Percentiles rank a stretch among this genome's conserved stretches.
These are phyloP conservation scores for Holothuria glaberrima DNA, from an alignment of 35 echinoderm and acorn worm genomes.

Conservation along the genomic window DNA sequence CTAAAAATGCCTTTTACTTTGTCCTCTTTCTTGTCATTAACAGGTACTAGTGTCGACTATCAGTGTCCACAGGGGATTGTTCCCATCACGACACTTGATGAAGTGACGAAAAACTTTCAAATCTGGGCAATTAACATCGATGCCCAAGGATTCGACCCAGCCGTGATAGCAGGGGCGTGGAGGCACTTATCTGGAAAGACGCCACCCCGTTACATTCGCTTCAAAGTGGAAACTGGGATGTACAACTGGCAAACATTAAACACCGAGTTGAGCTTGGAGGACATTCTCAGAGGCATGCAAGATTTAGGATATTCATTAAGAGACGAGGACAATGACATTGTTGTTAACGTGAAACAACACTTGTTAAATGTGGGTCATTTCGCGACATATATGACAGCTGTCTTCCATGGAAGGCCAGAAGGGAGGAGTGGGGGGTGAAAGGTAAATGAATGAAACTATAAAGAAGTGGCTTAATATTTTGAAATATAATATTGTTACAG, in stretches of 20 bases:
- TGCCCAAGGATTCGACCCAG: conserved; percentile 41
- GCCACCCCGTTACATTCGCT: conserved; percentile 1
- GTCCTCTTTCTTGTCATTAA: background rate
- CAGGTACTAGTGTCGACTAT: conserved; percentile 20
- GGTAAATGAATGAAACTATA: no score
- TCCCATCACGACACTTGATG: conserved; percentile 28
- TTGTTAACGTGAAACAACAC: background rate
- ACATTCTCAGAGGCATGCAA: conserved; percentile 33
- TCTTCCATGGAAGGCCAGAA: conserved; percentile 9
- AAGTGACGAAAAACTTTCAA: background rate
- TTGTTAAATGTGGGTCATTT: conserved; percentile 18
- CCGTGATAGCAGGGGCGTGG: conserved; percentile 25
- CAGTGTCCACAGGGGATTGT: conserved; percentile 23
- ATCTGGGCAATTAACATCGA: conserved; percentile 44
- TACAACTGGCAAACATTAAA: conserved; percentile 34
- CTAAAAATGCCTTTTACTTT: no score
- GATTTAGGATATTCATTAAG: conserved; percentile 28
- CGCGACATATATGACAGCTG: conserved; percentile 34
- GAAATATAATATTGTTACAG: no score
- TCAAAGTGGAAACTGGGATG: conserved; percentile 31
- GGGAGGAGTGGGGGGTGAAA: no score
- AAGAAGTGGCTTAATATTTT: no score
- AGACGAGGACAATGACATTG: conserved; percentile 29
- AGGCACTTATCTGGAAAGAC: conserved; percentile 14
- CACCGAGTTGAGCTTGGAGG: background rate